Percentiles rank a stretch among this genome's conserved stretches.
Conservation (phyloP, 2,113 vertebrate genomes). For the Vombatus ursinus region DNA sequence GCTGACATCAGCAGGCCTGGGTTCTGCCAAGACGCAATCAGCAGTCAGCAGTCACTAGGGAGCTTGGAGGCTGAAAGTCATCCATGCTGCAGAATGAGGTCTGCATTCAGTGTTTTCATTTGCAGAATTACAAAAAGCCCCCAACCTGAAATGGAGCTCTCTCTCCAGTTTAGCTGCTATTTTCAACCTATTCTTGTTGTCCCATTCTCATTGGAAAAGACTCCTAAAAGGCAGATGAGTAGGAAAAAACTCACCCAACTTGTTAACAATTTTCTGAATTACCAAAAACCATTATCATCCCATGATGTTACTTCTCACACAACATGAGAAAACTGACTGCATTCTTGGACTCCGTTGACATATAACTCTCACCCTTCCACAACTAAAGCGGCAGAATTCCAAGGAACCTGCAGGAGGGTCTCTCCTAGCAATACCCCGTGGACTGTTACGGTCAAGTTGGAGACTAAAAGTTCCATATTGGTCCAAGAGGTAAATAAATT, state of each 20-base stretch:
- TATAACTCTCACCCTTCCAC: not conserved
- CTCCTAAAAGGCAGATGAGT: not conserved
- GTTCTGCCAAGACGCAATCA: slow-evolving; percentile 77
- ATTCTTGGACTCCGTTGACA: not conserved
- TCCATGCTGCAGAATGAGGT: slow-evolving; percentile 61
- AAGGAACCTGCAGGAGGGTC: slow-evolving; percentile 8
- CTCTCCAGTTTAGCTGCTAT: not conserved
- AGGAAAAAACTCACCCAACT: not conserved
- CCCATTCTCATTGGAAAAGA: not conserved
- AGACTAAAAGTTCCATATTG: slow-evolving; percentile 55
- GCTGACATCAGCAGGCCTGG: slow-evolving; percentile 79
- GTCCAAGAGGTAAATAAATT: not conserved
- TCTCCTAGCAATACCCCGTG: slow-evolving; percentile 46
- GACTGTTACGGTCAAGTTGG: slow-evolving; percentile 67
- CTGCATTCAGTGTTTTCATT: not conserved
- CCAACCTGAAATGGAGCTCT: not conserved
- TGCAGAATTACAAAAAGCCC: slow-evolving; percentile 34
- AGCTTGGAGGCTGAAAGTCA: slow-evolving; percentile 64
- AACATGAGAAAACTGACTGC: not conserved
- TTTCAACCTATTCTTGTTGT: slow-evolving; percentile 20
- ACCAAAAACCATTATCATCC: not conserved
- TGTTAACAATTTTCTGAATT: not conserved
- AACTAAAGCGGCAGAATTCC: not conserved
- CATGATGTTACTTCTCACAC: not conserved
- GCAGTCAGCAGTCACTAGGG: slow-evolving; percentile 65